Percentiles rank a stretch among this genome's conserved stretches.
Conservation (phyloP, 1,140 invertebrate species). For the Radopholus similis region DNA sequence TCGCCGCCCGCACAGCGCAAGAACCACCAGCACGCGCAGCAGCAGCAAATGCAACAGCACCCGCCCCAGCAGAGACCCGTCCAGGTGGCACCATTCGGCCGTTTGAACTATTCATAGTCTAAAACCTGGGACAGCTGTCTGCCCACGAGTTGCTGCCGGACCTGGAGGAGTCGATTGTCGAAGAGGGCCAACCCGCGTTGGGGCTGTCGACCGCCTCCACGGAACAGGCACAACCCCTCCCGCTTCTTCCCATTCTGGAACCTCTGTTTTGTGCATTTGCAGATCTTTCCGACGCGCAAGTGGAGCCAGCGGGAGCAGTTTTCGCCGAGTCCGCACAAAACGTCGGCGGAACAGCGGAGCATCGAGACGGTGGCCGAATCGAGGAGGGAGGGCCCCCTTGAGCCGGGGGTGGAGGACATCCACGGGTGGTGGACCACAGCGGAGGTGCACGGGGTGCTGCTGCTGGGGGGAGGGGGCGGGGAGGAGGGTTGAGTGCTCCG, state of each 20-base stretch:
- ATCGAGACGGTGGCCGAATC: too few species aligned
- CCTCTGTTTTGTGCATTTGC: background rate
- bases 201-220: too few species aligned
- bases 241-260: background rate
- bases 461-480: too few species aligned
- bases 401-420: too few species aligned
- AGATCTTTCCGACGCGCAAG: background rate
- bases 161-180: conserved; percentile 3
- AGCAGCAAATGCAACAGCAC: background rate
- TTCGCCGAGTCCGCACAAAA: background rate
- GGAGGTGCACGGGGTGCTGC: too few species aligned
- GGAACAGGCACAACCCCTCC: too few species aligned
- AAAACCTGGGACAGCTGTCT: background rate
- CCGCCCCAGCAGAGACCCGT: background rate
- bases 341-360: too few species aligned
- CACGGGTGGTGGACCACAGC: too few species aligned
- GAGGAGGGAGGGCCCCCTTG: too few species aligned
- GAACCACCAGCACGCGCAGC: conserved; percentile 1
- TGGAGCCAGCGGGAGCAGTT: too few species aligned
- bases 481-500: too few species aligned
- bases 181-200: conserved; percentile 3
- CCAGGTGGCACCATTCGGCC: background rate
- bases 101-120: background rate
- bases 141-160: conserved; percentile 19
- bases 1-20: conserved; percentile 4